Evolutionary conservation across 2,113 vertebrate genomes (phyloP).

Genomic region (Phoenicopterus ruber): DNA sequence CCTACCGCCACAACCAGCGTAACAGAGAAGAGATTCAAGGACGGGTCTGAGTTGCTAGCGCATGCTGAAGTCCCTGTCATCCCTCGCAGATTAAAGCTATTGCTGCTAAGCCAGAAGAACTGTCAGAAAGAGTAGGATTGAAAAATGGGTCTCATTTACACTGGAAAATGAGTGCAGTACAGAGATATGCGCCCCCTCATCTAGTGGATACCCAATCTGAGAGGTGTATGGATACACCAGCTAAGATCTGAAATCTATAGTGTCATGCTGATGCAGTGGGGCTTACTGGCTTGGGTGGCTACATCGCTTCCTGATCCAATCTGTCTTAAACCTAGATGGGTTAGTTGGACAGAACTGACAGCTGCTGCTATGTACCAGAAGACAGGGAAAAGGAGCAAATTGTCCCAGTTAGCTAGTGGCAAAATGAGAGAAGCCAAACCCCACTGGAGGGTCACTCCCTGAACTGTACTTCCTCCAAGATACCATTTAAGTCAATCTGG

Average conservation of each 20-base stretch:
- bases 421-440: neutral
- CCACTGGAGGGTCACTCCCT: neutral
- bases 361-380: neutral
- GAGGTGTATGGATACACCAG: neutral
- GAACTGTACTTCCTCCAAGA: neutral
- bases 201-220: neutral
- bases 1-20: neutral
- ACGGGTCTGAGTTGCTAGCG: neutral
- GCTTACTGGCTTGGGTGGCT: neutral
- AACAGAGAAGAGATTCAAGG: neutral
- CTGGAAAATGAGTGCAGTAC: neutral
- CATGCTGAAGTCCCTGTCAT: neutral
- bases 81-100: neutral
- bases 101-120: neutral
- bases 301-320: neutral
- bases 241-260: neutral
- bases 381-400: neutral
- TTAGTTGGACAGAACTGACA: neutral
- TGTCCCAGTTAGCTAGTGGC: neutral
- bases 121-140: neutral
- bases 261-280: neutral
- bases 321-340: neutral
- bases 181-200: neutral
- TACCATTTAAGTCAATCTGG: neutral
- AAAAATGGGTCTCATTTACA: neutral